phyloP scores from a whole-genome alignment of 2,797 vertebrate species.

The Galagoides demidoff region DNA sequence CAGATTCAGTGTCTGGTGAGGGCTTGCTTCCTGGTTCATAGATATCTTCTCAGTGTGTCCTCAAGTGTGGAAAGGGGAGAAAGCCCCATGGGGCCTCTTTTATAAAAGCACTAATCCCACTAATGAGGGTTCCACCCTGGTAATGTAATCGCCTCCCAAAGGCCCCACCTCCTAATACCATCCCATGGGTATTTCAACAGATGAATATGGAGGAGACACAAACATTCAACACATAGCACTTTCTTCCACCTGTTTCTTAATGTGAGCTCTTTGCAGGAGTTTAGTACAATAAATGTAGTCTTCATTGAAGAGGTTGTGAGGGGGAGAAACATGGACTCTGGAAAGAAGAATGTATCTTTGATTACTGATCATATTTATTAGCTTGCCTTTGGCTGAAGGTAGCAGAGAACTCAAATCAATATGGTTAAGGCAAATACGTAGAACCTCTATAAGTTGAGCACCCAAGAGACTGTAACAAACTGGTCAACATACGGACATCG shows the following conservation, averaged over 20 bases:
- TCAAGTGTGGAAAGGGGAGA: too few species aligned
- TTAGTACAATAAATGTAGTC: not conserved
- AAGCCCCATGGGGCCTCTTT: too few species aligned
- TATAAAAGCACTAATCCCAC: too few species aligned
- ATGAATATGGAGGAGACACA: not conserved
- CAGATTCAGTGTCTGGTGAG: not conserved
- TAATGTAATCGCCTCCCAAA: not conserved
- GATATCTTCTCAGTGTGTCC: too few species aligned
- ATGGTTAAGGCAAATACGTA: not conserved
- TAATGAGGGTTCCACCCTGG: not conserved
- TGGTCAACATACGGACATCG: too few species aligned
- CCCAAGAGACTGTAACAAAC: too few species aligned
- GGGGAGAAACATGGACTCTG: not conserved
- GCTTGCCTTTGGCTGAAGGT: conserved; percentile 6
- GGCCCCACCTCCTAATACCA: not conserved
- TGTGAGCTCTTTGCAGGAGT: not conserved
- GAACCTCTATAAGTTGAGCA: too few species aligned
- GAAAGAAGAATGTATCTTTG: not conserved
- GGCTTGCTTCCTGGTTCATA: too few species aligned
- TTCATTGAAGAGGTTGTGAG: not conserved
- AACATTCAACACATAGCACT: not conserved
- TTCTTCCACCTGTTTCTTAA: not conserved
- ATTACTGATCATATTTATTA: not conserved
- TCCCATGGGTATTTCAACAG: not conserved
- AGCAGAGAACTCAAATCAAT: conserved; percentile 22